These are phyloP conservation scores for Agonopterix heracliana DNA, from an alignment of 2,888 invertebrate species.

Conservation along the genomic window DNA sequence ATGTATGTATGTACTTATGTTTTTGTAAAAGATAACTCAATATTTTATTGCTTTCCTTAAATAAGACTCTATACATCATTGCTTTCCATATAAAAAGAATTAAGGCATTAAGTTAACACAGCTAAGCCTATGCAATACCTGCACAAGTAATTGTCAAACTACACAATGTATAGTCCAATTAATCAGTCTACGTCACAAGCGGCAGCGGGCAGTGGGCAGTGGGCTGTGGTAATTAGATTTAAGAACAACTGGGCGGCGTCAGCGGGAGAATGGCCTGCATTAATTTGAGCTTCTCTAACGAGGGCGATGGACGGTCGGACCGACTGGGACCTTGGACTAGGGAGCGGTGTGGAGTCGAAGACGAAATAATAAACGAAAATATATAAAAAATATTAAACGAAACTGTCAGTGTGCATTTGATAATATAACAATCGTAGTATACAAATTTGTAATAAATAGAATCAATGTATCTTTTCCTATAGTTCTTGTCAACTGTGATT, in stretches of 20 bases:
- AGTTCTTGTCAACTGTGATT: no score
- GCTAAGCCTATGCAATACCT: slow-evolving; percentile 10
- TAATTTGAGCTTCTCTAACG: slow-evolving; percentile 75
- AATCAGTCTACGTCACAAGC: slow-evolving; percentile 20
- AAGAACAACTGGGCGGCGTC: slow-evolving; percentile 75
- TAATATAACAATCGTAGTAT: no score
- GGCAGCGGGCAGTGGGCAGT: slow-evolving; percentile 25
- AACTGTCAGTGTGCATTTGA: not conserved
- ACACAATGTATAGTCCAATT: slow-evolving; percentile 17
- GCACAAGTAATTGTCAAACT: slow-evolving; percentile 21
- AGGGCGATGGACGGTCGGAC: slow-evolving; percentile 64
- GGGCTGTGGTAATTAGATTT: slow-evolving; percentile 71
- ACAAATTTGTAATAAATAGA: no score
- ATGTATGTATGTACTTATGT: no score
- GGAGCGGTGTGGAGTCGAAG: slow-evolving; percentile 26
- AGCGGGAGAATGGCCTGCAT: slow-evolving; percentile 72
- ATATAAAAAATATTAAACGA: not conserved
- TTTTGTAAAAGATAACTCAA: no score
- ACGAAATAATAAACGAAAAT: not conserved
- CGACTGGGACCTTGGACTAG: slow-evolving; percentile 49
- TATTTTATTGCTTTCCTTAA: no score
- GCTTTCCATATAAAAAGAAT: no score
- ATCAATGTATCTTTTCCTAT: no score
- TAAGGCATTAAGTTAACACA: no score
- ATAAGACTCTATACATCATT: no score